Evolutionary conservation across 2,888 invertebrate genomes (phyloP).

Genomic region (Hoplodrina blanda): DNA sequence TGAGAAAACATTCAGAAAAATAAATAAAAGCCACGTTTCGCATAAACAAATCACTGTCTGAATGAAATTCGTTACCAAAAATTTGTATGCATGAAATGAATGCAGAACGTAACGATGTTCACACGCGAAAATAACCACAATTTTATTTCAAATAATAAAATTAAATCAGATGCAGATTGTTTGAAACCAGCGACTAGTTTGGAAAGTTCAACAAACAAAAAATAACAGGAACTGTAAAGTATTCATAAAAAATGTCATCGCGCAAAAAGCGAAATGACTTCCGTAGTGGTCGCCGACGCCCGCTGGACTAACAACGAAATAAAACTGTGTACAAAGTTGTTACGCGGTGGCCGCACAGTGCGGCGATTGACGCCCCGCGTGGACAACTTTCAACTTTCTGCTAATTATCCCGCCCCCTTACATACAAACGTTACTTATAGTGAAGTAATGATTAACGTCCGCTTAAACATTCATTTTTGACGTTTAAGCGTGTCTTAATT

Average conservation of each 20-base stretch:
- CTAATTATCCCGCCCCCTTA: conserved; percentile 23
- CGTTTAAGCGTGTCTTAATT: too few species aligned
- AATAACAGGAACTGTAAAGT: conserved; percentile 24
- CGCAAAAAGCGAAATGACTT: conserved; percentile 47
- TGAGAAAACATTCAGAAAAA: not conserved
- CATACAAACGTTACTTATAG: not conserved
- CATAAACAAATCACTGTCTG: not conserved
- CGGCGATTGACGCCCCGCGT: conserved; percentile 15
- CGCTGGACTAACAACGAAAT: conserved; percentile 48
- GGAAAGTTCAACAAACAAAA: conserved; percentile 36
- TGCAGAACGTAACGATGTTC: conserved; percentile 13
- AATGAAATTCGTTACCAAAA: conserved; percentile 21
- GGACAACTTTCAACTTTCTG: conserved; percentile 23
- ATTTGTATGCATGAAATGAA: conserved; percentile 13
- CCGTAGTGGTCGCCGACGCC: conserved; percentile 23
- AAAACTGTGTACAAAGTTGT: conserved; percentile 48
- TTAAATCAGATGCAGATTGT: conserved; percentile 36
- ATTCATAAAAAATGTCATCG: conserved; percentile 45
- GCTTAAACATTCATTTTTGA: too few species aligned
- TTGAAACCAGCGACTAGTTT: conserved; percentile 34
- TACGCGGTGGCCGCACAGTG: conserved; percentile 38
- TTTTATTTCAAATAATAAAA: conserved; percentile 21
- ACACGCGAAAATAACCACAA: conserved; percentile 3
- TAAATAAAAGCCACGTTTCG: not conserved
- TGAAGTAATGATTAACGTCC: too few species aligned